phyloP scores from a whole-genome alignment of 2,888 invertebrate genomes.

The Cephalotes varians region DNA sequence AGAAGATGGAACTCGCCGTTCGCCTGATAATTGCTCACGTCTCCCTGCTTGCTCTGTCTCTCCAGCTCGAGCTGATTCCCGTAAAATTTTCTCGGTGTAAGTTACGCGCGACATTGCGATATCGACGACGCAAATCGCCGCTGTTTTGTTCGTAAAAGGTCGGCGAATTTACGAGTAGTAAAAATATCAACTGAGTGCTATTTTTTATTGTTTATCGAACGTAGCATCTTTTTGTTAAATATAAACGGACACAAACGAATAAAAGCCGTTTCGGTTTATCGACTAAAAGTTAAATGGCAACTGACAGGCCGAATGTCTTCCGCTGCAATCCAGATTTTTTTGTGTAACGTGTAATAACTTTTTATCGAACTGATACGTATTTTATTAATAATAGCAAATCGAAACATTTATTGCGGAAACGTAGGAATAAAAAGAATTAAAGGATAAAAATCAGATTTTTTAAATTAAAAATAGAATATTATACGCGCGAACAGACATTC shows the following conservation, averaged over 20 bases:
- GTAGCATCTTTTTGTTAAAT: neutral
- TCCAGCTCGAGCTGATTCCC: constrained; percentile 90
- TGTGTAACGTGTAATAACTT: constrained; percentile 4
- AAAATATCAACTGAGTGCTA: neutral
- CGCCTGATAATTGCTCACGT: constrained; percentile 95
- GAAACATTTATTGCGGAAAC: neutral
- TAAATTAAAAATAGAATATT: constrained; percentile 10
- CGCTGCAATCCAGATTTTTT: constrained; percentile 9
- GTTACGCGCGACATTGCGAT: neutral
- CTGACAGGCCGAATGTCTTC: constrained; percentile 25
- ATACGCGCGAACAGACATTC: neutral
- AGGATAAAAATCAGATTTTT: constrained; percentile 3
- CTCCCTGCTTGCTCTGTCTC: constrained; percentile 93
- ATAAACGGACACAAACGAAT: neutral
- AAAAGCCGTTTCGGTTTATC: constrained; percentile 16
- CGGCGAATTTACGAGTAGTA: constrained; percentile 7
- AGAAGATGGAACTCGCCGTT: constrained; percentile 96
- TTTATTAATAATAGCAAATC: constrained; percentile 29
- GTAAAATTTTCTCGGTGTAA: constrained; percentile 14
- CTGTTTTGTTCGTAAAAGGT: neutral
- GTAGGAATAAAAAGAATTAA: neutral
- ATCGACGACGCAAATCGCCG: neutral
- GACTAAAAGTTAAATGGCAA: constrained; percentile 30
- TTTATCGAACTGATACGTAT: neutral
- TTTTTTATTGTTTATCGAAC: constrained; percentile 16